Evolutionary conservation across 2,113 vertebrate species (phyloP).

Genomic region (Sigmodon hispidus): DNA sequence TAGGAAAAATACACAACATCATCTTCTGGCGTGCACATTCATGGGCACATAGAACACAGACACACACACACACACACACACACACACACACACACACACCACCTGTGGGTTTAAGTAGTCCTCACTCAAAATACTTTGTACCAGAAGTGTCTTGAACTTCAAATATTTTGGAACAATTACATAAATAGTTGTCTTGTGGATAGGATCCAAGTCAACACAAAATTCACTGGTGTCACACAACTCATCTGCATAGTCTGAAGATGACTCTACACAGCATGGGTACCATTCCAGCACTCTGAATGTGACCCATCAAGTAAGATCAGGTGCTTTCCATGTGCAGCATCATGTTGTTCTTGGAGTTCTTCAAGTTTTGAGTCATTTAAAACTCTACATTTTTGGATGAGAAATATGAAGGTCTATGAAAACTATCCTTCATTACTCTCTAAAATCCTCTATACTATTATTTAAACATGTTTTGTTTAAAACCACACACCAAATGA

Average conservation of each 20-base stretch:
- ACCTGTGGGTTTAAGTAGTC: background rate
- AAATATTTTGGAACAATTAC: background rate
- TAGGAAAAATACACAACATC: background rate
- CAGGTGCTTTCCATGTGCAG: background rate
- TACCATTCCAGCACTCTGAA: background rate
- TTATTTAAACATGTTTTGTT: slow-evolving; percentile 10
- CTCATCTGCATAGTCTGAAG: background rate
- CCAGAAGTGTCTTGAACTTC: background rate
- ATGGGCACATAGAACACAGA: background rate
- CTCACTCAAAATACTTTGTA: background rate
- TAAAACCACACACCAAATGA: background rate
- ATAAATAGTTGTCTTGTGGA: background rate
- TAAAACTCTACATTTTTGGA: background rate
- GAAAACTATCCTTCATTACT: background rate
- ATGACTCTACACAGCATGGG: too few relatives aligned
- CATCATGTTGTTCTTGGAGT: background rate
- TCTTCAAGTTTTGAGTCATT: background rate
- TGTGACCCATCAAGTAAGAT: background rate
- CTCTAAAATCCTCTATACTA: background rate
- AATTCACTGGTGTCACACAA: background rate
- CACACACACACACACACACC: background rate
- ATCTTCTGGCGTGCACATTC: background rate
- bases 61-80: background rate
- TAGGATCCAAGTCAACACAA: background rate
- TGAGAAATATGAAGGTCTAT: background rate